Base-by-base conservation (phyloP, 2,113 vertebrate genomes). In the Limanda limanda region DNA sequence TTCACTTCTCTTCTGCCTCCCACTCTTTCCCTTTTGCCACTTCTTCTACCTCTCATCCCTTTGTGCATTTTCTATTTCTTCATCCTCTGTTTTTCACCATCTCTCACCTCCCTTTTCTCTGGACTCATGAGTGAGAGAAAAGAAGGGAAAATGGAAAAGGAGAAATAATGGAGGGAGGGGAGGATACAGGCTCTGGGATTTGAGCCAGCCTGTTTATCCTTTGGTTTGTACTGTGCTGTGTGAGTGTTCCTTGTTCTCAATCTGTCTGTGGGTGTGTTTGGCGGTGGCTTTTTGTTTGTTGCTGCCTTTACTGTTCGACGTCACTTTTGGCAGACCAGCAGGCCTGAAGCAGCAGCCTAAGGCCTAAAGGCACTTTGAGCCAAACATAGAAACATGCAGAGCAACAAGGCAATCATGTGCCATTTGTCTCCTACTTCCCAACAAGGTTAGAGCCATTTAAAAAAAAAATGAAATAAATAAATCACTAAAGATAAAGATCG, bases 301-400 rank as follows among this genome's bases (percentile, higher is more conserved):
- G 35, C 65, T 77, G 75, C 45, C 60, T 78, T 79, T 79, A 48
- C 57, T 79, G 40, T 82, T 88, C 9, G 1, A 57, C 35, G 27
- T 85, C 70, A 80, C 69, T 78, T 77, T 75, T 68, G 76, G 72
- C 37, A 61, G 75, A 83, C 24, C 84, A 86, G 74, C 77, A 75
- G 72, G 75, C 63, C 54, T 83, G 76, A 74, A 83, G 79, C 74
- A 77, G 72, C 31, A 6, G 75, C 78, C 82, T 68, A 71, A 76
- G 57, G 71, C 79, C 84, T 57, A 0, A 57, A 78, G 72, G 77
- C 75, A 77, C 71, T 66, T 21, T 17, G 21, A 78, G 71, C 71
- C 83, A 84, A 84, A 89, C 74, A 81, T 74, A 77, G 78, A 78
- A 87, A 73, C 87, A 86, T 81, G 66, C 60, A 68, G 74, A 69